Conservation (phyloP, 2,113 vertebrate genomes). For the Melanocharis versteri region DNA sequence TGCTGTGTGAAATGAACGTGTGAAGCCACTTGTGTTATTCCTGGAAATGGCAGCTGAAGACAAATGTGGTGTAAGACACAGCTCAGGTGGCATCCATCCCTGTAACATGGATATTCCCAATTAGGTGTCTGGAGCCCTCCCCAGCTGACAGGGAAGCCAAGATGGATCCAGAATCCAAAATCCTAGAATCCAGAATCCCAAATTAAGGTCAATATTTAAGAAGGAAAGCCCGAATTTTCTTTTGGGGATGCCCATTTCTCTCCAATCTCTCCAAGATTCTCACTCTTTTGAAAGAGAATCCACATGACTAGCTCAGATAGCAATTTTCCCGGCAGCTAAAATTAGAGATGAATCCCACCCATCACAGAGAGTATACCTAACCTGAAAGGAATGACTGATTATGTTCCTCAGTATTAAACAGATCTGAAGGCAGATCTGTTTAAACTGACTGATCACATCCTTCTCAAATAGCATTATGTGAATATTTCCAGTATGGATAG, state of each 20-base stretch:
- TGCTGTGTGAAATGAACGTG: not conserved
- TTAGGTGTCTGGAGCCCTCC: not conserved
- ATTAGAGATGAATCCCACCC: conserved; percentile 2
- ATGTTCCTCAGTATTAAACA: not conserved
- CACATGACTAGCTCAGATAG: not conserved
- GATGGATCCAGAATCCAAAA: not conserved
- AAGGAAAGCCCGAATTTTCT: not conserved
- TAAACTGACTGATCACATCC: not conserved
- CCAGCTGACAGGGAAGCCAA: not conserved
- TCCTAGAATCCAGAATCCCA: no score
- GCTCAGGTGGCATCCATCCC: not conserved
- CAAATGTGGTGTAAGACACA: not conserved
- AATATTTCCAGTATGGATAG: not conserved
- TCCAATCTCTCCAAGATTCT: not conserved
- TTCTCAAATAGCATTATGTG: not conserved
- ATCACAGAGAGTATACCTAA: not conserved
- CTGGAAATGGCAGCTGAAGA: not conserved
- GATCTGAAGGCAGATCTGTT: conserved; percentile 6
- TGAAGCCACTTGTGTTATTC: not conserved
- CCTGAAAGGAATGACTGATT: conserved; percentile 16
- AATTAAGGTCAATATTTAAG: not conserved
- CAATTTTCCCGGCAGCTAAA: conserved; percentile 18
- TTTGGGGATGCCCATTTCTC: not conserved
- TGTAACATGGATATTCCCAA: not conserved
- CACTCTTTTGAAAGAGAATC: not conserved